Percentiles rank a stretch among this genome's conserved stretches.
These are phyloP conservation scores for Diplazon laetatorius DNA, from an alignment of 2,888 invertebrate species.

Conservation along the genomic window DNA sequence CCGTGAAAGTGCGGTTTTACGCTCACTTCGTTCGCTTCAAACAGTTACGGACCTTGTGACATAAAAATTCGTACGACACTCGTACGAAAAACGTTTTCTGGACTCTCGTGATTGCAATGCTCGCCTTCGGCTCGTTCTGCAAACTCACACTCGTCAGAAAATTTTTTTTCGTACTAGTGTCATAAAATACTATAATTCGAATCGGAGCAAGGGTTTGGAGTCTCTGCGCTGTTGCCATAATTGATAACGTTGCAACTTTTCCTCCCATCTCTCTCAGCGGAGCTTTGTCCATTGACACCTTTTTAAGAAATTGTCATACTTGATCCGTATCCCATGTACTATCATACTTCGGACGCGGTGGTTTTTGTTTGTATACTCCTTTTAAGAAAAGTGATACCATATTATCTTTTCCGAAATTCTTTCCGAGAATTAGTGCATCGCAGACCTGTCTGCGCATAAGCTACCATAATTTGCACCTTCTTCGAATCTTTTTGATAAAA, in stretches of 20 bases:
- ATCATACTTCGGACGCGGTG: slow-evolving; percentile 34
- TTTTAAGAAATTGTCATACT: slow-evolving; percentile 27
- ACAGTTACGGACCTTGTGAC: too few species aligned
- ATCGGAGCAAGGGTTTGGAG: slow-evolving; percentile 30
- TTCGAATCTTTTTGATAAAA: slow-evolving; percentile 22
- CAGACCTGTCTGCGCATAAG: slow-evolving; percentile 26
- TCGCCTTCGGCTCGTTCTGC: too few species aligned
- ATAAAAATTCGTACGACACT: too few species aligned
- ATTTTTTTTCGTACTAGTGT: too few species aligned
- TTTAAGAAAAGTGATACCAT: slow-evolving; percentile 24
- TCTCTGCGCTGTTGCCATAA: slow-evolving; percentile 24
- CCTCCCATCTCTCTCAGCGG: slow-evolving; percentile 17
- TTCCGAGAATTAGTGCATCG: slow-evolving; percentile 21
- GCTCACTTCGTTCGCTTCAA: too few species aligned
- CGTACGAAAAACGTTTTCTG: too few species aligned
- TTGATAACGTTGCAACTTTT: slow-evolving; percentile 26
- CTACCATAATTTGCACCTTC: slow-evolving; percentile 25
- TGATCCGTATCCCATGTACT: slow-evolving; percentile 38
- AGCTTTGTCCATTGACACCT: slow-evolving; percentile 16
- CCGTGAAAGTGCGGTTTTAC: too few species aligned
- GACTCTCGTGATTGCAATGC: too few species aligned
- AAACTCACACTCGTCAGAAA: too few species aligned
- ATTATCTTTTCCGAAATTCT: slow-evolving; percentile 31
- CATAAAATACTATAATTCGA: too few species aligned
- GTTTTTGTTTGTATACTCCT: slow-evolving; percentile 20